These are phyloP conservation scores for Protonibea diacanthus DNA, from an alignment of 2,797 vertebrate species.

Conservation along the genomic window DNA sequence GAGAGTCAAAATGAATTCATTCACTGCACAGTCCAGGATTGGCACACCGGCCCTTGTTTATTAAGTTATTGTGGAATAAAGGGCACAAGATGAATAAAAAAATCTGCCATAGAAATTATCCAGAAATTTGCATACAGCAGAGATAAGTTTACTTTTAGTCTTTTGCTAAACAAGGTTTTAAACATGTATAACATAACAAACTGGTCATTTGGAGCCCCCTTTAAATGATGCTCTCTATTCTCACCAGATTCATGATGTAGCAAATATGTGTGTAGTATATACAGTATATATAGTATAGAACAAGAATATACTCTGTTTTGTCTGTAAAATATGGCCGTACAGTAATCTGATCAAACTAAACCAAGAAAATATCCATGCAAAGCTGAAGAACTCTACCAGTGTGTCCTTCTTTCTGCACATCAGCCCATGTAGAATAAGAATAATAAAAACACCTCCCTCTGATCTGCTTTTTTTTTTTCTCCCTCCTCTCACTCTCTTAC, in stretches of 20 bases:
- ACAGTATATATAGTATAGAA: not conserved
- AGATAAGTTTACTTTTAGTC: not conserved
- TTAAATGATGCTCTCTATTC: not conserved
- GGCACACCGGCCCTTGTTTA: constrained; percentile 26
- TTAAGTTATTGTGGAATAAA: constrained; percentile 9
- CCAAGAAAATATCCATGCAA: not conserved
- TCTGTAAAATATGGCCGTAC: not conserved
- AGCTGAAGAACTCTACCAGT: not conserved
- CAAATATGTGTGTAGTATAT: too few species aligned
- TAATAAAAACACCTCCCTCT: not conserved
- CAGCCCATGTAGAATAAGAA: not conserved
- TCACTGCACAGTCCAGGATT: constrained; percentile 15
- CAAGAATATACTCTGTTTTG: not conserved
- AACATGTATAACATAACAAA: not conserved
- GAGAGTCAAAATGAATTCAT: constrained; percentile 39
- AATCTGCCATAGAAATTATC: not conserved
- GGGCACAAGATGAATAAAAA: not conserved
- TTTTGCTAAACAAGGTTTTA: not conserved
- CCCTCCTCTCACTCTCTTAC: not conserved
- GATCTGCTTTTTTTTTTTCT: not conserved
- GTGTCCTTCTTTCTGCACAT: not conserved
- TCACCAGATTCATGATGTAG: not conserved
- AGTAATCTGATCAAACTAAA: not conserved
- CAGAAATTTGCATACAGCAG: not conserved
- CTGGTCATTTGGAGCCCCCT: not conserved